Base-by-base conservation (phyloP, 2,888 invertebrate species). In the Shargacucullia verbasci region DNA sequence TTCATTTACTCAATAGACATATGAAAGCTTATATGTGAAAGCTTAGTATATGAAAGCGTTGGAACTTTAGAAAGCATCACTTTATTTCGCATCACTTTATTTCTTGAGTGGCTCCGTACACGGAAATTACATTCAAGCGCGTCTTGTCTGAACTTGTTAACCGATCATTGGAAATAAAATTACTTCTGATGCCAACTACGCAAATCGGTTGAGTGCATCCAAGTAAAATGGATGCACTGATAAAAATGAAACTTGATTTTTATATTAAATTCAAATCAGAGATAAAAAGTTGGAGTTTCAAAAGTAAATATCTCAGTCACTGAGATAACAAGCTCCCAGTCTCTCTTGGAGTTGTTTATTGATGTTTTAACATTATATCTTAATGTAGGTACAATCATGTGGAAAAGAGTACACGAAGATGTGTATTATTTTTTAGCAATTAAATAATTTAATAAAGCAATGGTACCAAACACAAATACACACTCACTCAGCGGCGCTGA, bases 181-280 rank as follows among this genome's bases (percentile, higher is more conserved):
- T 39, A 56, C 57, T 39, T 46, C 31, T 43, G 31, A 50, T 54
- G 34, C 50, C 35, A 56, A 65, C 55, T 49, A 46, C 45, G 14
- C 60, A 48, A 53, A 55, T 53, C 57, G 55, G 35, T 49, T 58
- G 59, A 61, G 50, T 64, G 62, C 70, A 66, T 53, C 41, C 47
- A 59, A 59, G 12, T 13, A 47, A 55, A 49, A 44, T 45, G 34
- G 38, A 34, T 45, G 53, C 29, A 25, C 38, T 25, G 31, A 37
- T 57, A 47, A 54, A 62, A 57, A 61, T 54, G 37, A 20, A 41
- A 60, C 58, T 54, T 41, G 53, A 61, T 55, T 59, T 66, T 73
- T 66, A 60, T 67, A 65, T 62, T 57, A 69, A 73, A 72, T 61
- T 76, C 43, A 72, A 72, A 68, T 68, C 55, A 50, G 31, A 54